A percentile compares a stretch with the other conserved stretches of the same genome.
phyloP scores from a whole-genome alignment of 2,113 vertebrate species.

The Stegostoma tigrinum region DNA sequence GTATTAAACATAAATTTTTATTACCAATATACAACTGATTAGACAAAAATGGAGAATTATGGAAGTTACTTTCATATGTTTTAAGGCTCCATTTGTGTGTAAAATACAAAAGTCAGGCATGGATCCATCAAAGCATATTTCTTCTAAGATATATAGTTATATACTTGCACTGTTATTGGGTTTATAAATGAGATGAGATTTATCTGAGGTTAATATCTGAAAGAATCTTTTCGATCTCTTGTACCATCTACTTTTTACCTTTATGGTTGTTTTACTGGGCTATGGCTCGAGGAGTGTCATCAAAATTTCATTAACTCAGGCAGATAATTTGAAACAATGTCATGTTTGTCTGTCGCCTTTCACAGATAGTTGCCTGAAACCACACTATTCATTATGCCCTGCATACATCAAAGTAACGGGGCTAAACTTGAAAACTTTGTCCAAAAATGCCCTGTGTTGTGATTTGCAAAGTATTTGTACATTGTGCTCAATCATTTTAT shows the following conservation, averaged over 20 bases:
- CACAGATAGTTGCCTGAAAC: conserved; percentile 6
- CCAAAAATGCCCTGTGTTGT: conserved; percentile 57
- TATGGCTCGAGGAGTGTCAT: conserved; percentile 27
- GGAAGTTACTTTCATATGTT: background rate
- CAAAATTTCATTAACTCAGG: conserved; percentile 31
- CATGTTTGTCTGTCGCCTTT: conserved; percentile 22
- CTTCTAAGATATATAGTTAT: background rate
- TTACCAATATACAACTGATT: background rate
- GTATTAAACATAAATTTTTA: background rate
- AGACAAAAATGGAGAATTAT: background rate
- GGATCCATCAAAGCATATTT: background rate
- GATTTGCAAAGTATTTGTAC: conserved; percentile 70
- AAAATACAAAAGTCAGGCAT: background rate
- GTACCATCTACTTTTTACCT: conserved; percentile 6
- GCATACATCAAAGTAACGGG: conserved; percentile 6
- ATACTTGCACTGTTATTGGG: background rate
- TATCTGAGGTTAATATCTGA: conserved; percentile 22
- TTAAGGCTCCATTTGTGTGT: background rate
- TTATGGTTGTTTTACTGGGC: conserved; percentile 22
- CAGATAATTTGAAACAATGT: conserved; percentile 31
- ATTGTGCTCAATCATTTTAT: conserved; percentile 50
- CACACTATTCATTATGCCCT: background rate
- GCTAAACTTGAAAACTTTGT: conserved; percentile 24
- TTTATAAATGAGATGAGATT: conserved; percentile 28
- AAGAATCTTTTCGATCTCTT: background rate